Percentiles rank a stretch among this genome's conserved stretches.
phyloP scores from a whole-genome alignment of 2,113 vertebrate genomes.

The Brachyhypopomus gauderio region DNA sequence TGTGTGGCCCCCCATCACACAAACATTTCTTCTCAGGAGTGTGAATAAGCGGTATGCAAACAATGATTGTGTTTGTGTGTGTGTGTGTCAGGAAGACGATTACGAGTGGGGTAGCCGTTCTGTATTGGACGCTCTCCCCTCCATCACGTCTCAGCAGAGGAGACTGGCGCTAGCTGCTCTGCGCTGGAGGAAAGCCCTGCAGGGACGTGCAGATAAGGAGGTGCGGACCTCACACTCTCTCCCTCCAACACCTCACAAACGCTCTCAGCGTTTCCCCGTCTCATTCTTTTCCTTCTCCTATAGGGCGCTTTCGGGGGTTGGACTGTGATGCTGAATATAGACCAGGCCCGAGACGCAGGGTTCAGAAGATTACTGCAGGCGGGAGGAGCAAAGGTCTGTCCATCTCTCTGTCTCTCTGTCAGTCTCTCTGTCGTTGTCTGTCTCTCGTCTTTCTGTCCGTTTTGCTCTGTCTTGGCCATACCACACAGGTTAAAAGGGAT shows the following conservation, averaged over 20 bases:
- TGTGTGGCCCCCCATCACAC: no score
- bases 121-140: conserved; percentile 84
- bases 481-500: no score
- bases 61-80: not conserved
- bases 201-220: conserved; percentile 70
- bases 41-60: no score
- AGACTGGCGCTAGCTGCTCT: conserved; percentile 87
- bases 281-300: not conserved
- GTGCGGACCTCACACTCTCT: conserved; percentile 54
- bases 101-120: conserved; percentile 94
- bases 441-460: not conserved
- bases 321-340: conserved; percentile 93
- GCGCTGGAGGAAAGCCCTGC: conserved; percentile 91
- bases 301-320: conserved; percentile 98
- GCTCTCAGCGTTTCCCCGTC: not conserved
- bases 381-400: conserved; percentile 87
- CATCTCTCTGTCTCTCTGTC: not conserved
- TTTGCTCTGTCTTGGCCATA: not conserved
- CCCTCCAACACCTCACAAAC: not conserved
- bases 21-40: no score
- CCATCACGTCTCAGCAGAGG: conserved; percentile 85
- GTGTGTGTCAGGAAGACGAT: conserved; percentile 85
- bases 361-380: conserved; percentile 94
- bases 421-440: no score
- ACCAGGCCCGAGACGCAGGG: conserved; percentile 88